Evolutionary conservation across 2,888 invertebrate species (phyloP).

Genomic region (Molorchus minor): DNA sequence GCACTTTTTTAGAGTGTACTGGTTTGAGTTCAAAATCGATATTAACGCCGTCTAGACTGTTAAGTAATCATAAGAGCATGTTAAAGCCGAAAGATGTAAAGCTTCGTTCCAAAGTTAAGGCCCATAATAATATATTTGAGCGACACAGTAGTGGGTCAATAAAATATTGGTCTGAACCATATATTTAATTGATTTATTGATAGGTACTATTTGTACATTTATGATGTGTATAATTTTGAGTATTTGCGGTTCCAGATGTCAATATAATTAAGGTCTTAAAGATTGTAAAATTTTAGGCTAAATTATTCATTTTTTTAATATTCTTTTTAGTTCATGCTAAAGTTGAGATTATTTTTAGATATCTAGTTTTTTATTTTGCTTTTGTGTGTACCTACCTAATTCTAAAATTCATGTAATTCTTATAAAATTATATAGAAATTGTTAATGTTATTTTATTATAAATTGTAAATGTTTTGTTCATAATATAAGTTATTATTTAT

Average conservation of each 20-base stretch:
- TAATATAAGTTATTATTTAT: slow-evolving; percentile 24
- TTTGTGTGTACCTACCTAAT: slow-evolving; percentile 12
- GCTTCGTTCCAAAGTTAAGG: slow-evolving; percentile 74
- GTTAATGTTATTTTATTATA: slow-evolving; percentile 17
- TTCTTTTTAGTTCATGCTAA: no score
- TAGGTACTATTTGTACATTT: no score
- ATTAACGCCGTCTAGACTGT: slow-evolving; percentile 71
- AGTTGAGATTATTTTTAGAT: no score
- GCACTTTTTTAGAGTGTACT: slow-evolving; percentile 80
- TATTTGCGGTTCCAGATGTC: no score
- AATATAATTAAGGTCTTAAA: no score
- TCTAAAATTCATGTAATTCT: slow-evolving; percentile 7
- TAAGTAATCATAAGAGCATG: slow-evolving; percentile 80
- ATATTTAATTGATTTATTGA: slow-evolving; percentile 47
- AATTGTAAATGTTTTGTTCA: slow-evolving; percentile 24
- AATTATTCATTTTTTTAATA: no score
- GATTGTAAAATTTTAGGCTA: no score
- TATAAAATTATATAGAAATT: slow-evolving; percentile 12
- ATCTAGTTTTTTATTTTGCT: slow-evolving; percentile 7
- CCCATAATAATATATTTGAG: slow-evolving; percentile 64
- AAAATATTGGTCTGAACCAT: slow-evolving; percentile 62
- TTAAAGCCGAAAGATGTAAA: slow-evolving; percentile 82
- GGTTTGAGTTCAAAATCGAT: slow-evolving; percentile 84
- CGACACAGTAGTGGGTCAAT: slow-evolving; percentile 61
- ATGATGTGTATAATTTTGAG: no score